phyloP scores from a whole-genome alignment of 1,140 invertebrate species.

The Drosophila ananassae region DNA sequence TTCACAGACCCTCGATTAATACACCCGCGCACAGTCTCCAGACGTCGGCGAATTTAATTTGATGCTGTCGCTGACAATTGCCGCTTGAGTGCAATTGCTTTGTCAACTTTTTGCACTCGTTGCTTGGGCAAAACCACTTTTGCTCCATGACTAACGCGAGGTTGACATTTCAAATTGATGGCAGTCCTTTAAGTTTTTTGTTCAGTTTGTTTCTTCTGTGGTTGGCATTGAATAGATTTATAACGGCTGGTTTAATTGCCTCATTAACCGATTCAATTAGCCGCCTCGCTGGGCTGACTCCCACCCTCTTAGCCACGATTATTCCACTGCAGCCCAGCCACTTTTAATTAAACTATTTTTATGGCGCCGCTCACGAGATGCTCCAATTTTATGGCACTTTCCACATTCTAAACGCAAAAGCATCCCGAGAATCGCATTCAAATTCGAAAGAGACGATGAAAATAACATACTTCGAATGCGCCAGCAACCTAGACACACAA shows the following conservation, averaged over 20 bases:
- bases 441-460: conserved; percentile 4
- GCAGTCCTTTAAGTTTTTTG: background rate
- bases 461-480: conserved; percentile 23
- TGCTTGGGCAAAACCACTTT: conserved; percentile 28
- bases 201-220: conserved; percentile 33
- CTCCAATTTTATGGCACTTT: conserved; percentile 52
- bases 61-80: conserved; percentile 69
- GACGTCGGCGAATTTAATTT: conserved; percentile 67
- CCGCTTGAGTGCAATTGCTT: conserved; percentile 63
- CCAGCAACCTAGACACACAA: conserved; percentile 57
- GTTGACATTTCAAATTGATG: conserved; percentile 56
- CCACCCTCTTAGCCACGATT: background rate
- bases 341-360: conserved; percentile 59
- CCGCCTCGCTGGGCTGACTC: conserved; percentile 51
- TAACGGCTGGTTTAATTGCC: conserved; percentile 42
- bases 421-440: conserved; percentile 22
- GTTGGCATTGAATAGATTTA: conserved; percentile 55
- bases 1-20: conserved; percentile 49
- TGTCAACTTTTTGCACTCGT: conserved; percentile 16
- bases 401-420: conserved; percentile 19
- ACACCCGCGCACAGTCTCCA: conserved; percentile 68
- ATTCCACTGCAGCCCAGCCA: background rate
- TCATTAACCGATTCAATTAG: conserved; percentile 66
- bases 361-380: conserved; percentile 35
- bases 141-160: conserved; percentile 41